These are phyloP conservation scores for Drosophila biarmipes DNA, from an alignment of 1,140 invertebrate species.

Conservation along the genomic window DNA sequence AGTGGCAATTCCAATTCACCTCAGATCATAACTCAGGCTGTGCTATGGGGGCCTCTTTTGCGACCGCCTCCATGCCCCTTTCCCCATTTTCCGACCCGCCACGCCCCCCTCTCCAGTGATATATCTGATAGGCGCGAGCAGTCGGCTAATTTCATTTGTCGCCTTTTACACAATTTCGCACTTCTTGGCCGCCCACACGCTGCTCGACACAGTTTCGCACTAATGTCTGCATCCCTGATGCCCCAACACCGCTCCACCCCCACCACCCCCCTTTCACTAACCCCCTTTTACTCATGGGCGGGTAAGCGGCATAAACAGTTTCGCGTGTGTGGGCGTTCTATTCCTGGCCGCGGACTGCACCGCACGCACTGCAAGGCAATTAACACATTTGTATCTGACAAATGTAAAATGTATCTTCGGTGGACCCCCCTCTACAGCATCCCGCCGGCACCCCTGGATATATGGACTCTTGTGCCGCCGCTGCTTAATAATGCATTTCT, in stretches of 20 bases:
- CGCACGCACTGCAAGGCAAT: slow-evolving; percentile 70
- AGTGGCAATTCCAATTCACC: slow-evolving; percentile 44
- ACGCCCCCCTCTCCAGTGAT: slow-evolving; percentile 17
- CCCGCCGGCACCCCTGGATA: slow-evolving; percentile 21
- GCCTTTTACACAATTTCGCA: slow-evolving; percentile 74
- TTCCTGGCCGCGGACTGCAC: slow-evolving; percentile 58
- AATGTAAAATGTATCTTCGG: slow-evolving; percentile 74
- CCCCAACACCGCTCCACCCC: slow-evolving; percentile 29
- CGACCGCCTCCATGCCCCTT: background rate
- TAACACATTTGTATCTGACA: slow-evolving; percentile 83
- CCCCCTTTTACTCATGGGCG: slow-evolving; percentile 5
- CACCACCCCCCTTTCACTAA: slow-evolving; percentile 15
- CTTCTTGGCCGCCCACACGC: slow-evolving; percentile 72
- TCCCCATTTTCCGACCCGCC: background rate
- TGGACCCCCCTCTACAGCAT: slow-evolving; percentile 16
- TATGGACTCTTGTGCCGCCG: slow-evolving; percentile 19
- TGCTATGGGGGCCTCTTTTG: slow-evolving; percentile 36
- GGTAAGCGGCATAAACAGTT: slow-evolving; percentile 43
- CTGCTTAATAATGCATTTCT: slow-evolving; percentile 47
- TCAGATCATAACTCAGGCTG: slow-evolving; percentile 42
- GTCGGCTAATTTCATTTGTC: slow-evolving; percentile 67
- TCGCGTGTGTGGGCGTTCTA: slow-evolving; percentile 77
- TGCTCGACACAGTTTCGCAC: slow-evolving; percentile 65
- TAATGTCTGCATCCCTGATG: slow-evolving; percentile 35
- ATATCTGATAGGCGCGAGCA: slow-evolving; percentile 36